phyloP scores from a whole-genome alignment of 2,113 vertebrate genomes.

The Megaceryle maxima region DNA sequence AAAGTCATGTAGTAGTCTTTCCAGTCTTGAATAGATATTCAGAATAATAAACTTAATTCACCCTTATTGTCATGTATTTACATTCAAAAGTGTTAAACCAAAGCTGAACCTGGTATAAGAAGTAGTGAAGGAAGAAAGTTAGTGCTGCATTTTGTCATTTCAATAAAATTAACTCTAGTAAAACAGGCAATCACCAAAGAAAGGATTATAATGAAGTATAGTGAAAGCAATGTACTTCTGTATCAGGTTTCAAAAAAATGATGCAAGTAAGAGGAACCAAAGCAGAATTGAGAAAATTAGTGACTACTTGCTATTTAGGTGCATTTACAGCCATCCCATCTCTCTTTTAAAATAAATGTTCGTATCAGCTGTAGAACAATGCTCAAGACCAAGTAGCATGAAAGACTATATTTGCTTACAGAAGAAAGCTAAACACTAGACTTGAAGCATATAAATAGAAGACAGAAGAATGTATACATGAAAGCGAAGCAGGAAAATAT shows the following conservation, averaged over 20 bases:
- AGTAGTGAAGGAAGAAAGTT: neutral
- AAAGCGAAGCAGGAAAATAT: neutral
- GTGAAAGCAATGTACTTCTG: neutral
- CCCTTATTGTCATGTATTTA: neutral
- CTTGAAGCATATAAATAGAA: fast-evolving
- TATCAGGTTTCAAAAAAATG: neutral
- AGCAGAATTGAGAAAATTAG: neutral
- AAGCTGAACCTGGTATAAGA: neutral
- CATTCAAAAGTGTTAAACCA: neutral
- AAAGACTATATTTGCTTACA: neutral
- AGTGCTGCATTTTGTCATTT: neutral
- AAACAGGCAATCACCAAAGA: neutral
- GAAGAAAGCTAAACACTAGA: neutral
- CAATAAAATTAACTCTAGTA: neutral
- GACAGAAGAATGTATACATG: neutral
- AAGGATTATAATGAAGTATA: neutral
- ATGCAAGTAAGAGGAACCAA: neutral
- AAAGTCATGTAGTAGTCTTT: neutral
- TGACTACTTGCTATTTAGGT: neutral
- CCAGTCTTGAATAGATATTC: neutral
- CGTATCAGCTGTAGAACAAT: neutral
- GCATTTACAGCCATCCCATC: neutral
- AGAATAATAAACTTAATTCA: neutral
- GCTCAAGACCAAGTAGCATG: neutral
- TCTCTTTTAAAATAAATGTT: neutral